phyloP scores from a whole-genome alignment of 2,888 invertebrate species.

The Eupithecia tripunctaria region DNA sequence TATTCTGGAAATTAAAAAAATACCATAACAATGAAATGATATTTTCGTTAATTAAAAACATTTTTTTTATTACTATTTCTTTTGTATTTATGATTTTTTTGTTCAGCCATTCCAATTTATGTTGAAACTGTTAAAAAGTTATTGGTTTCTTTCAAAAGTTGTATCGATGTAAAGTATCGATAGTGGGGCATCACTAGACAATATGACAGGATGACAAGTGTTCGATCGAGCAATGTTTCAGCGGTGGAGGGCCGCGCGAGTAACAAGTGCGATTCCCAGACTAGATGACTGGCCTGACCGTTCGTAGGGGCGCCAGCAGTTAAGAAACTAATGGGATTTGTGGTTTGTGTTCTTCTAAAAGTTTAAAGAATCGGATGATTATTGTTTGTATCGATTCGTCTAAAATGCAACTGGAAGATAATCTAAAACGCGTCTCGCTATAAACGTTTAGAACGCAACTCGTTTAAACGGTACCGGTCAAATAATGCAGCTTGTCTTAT shows the following conservation, averaged over 20 bases:
- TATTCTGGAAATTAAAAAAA: too few relatives aligned
- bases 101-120: too few relatives aligned
- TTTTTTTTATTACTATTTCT: too few relatives aligned
- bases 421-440: too few relatives aligned
- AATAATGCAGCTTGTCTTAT: too few relatives aligned
- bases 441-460: too few relatives aligned
- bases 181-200: slow-evolving; percentile 18
- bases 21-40: too few relatives aligned
- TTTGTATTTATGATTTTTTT: too few relatives aligned
- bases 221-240: slow-evolving; percentile 70
- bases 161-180: slow-evolving; percentile 18
- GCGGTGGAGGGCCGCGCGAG: slow-evolving; percentile 55
- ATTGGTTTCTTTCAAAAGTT: background rate
- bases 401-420: too few relatives aligned
- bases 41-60: background rate
- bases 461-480: too few relatives aligned
- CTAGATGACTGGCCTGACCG: slow-evolving; percentile 65
- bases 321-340: background rate
- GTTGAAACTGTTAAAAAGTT: too few relatives aligned
- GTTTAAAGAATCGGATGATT: background rate
- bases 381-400: too few relatives aligned
- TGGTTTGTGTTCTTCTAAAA: background rate
- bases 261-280: slow-evolving; percentile 73
- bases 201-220: slow-evolving; percentile 53
- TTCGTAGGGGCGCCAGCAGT: slow-evolving; percentile 45